These are phyloP conservation scores for Misgurnus anguillicaudatus DNA, from an alignment of 2,113 vertebrate species.

Conservation along the genomic window DNA sequence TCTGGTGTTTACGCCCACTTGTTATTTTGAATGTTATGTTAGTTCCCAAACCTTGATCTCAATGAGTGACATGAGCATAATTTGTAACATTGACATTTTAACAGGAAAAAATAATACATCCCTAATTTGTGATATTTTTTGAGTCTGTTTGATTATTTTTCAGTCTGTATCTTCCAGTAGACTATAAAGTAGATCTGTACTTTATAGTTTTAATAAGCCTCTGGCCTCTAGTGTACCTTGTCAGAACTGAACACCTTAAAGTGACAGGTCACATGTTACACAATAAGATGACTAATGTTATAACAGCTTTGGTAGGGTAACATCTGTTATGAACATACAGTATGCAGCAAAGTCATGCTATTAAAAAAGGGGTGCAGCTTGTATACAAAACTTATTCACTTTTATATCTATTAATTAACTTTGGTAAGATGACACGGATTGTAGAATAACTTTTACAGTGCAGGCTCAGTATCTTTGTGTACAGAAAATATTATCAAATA, in stretches of 20 bases:
- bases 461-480: no score
- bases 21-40: neutral
- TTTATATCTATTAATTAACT: no score
- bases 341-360: neutral
- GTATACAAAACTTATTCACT: neutral
- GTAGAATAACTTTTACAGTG: no score
- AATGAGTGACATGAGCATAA: neutral
- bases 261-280: neutral
- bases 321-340: neutral
- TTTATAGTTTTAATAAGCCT: conserved; percentile 6
- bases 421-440: no score
- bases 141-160: neutral
- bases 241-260: neutral
- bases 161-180: neutral
- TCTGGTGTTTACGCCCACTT: conserved; percentile 13
- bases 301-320: neutral
- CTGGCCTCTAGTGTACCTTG: neutral
- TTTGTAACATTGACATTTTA: no score
- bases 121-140: neutral
- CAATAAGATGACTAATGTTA: neutral
- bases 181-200: neutral
- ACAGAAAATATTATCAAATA: no score
- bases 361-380: neutral
- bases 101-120: neutral
- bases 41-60: no score